Conservation (phyloP, 2,888 invertebrate genomes). For the Teleogryllus oceanicus region DNA sequence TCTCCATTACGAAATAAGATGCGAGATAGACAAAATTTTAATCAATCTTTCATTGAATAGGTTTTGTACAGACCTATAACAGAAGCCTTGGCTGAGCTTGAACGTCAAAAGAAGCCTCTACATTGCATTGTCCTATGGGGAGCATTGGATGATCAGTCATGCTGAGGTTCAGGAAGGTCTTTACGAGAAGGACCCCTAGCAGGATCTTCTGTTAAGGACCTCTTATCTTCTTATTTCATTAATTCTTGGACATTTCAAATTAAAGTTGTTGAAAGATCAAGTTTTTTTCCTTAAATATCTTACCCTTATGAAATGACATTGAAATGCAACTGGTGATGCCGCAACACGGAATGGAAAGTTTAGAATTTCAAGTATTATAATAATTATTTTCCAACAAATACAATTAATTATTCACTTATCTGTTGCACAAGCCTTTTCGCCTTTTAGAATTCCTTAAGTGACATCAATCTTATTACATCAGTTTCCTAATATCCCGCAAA, state of each 20-base stretch:
- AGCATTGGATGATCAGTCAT: slow-evolving; percentile 21
- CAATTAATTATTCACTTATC: no score
- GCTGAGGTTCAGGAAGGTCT: slow-evolving; percentile 24
- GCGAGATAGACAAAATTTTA: neutral
- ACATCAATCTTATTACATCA: no score
- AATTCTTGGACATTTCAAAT: neutral
- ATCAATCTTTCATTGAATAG: neutral
- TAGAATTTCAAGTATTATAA: no score
- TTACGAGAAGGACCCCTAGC: slow-evolving; percentile 12
- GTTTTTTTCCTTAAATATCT: no score
- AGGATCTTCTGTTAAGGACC: slow-evolving; percentile 5
- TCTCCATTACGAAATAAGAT: neutral
- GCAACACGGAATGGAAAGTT: no score
- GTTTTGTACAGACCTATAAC: neutral
- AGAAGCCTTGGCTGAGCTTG: neutral
- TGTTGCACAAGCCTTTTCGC: no score
- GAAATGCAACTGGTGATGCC: no score
- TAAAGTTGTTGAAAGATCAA: no score
- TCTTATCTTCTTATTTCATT: neutral
- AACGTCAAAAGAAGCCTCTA: neutral
- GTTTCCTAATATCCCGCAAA: no score
- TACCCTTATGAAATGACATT: no score
- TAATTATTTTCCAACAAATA: no score
- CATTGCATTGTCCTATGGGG: slow-evolving; percentile 24
- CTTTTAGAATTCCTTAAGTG: no score